Evolutionary conservation across 2,888 invertebrate genomes (phyloP), one percentile per base, ranked within the genome.

Genomic region (Lacanobia wlatinum): DNA sequence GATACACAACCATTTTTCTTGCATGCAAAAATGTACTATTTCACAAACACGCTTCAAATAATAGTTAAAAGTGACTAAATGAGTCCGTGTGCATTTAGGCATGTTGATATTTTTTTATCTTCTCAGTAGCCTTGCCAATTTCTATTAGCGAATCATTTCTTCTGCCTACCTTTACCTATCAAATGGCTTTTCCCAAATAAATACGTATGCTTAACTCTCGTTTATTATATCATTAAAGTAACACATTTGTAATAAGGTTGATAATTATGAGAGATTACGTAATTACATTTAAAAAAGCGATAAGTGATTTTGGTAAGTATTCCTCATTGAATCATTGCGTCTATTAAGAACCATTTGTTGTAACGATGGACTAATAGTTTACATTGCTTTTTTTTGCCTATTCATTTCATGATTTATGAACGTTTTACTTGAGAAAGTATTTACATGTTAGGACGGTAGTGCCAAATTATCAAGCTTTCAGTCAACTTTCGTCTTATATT

Each of bases 21-120:
- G 67, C 68, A 50, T 68, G 67, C 50, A 68, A 38, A 14, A 14
- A 67, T 67, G 23, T 67, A 48, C 23, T 66, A n/a, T 67, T 67
- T 67, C 67, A 66, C n/a, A 50, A 67, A 23, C 21, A 48, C 48
- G 66, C 21, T 48, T 67, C 48, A 14, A 48, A 50, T 65, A 64
- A 65, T 38, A 38, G 9, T 12, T 21, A 18, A 6, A 18, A 21
- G 21, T 6, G 18, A 48, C 21, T 34, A 2, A 18, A 18, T 48
- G 34, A 0, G 6, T 16, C 28, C 48, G 18, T 23, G 3, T 66
- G 48, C 23, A 14, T 64, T 48, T 5, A 34, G 3, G 0, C 23
- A 34, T n/a, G 9, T 38, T n/a, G 12, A 38, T 58, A 12, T 7
- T 58, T 21, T 38, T 21, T 52, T 58, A 2, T 38, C 34, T 56